phyloP scores from a whole-genome alignment of 2,797 vertebrate species.

The Acrossocheilus wenchowensis region DNA sequence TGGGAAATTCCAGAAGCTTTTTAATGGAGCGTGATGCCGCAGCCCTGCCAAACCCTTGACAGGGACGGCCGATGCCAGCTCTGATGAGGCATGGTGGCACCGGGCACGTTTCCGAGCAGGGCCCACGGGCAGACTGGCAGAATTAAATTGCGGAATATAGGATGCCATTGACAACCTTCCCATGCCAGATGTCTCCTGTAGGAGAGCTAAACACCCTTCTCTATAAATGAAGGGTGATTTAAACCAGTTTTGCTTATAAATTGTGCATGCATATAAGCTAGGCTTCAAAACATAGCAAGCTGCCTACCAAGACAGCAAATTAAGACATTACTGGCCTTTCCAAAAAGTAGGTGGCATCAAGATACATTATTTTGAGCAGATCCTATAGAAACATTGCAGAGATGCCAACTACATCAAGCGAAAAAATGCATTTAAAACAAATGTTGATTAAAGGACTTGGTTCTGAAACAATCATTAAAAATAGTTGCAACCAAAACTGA shows the following conservation, averaged over 20 bases:
- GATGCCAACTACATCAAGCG: not conserved
- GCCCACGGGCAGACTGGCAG: slow-evolving; percentile 68
- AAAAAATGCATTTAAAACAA: not conserved
- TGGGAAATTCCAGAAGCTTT: slow-evolving; percentile 61
- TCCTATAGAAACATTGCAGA: not conserved
- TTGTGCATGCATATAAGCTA: not conserved
- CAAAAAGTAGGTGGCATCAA: not conserved
- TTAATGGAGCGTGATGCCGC: slow-evolving; percentile 55
- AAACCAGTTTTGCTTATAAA: slow-evolving; percentile 29
- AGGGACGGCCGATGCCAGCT: slow-evolving; percentile 62
- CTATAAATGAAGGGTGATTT: slow-evolving; percentile 71
- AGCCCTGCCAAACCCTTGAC: slow-evolving; percentile 70
- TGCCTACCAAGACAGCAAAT: not conserved
- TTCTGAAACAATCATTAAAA: not conserved
- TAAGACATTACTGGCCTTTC: not conserved
- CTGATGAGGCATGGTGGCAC: slow-evolving; percentile 68
- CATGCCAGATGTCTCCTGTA: slow-evolving; percentile 77
- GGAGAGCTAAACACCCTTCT: slow-evolving; percentile 72
- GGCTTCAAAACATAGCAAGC: not conserved
- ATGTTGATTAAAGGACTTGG: not conserved
- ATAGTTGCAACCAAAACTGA: not conserved
- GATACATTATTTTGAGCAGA: not conserved
- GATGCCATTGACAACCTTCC: slow-evolving; percentile 77
- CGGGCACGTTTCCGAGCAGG: slow-evolving; percentile 64
- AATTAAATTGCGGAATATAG: slow-evolving; percentile 79